phyloP scores from a whole-genome alignment of 2,888 invertebrate species.

The Lottia scabra region DNA sequence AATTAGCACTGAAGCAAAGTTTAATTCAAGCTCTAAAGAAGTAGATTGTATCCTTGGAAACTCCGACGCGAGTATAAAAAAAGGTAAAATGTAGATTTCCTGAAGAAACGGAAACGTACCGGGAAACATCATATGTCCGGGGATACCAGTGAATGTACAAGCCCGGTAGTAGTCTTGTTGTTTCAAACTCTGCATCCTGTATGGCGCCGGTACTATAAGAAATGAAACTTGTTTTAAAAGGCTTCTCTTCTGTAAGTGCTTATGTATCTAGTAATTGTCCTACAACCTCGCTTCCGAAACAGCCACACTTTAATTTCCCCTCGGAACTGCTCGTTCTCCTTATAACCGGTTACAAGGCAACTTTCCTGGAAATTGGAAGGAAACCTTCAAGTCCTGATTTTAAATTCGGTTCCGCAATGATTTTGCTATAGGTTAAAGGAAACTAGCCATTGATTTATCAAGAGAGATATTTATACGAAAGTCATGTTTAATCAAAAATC shows the following conservation, averaged over 20 bases:
- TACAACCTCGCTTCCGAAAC: constrained; percentile 49
- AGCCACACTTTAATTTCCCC: constrained; percentile 54
- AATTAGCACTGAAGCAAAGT: constrained; percentile 4
- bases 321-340: constrained; percentile 48
- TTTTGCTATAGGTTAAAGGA: constrained; percentile 50
- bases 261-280: constrained; percentile 51
- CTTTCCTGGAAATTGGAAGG: constrained; percentile 50
- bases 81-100: neutral
- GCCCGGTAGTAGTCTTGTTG: constrained; percentile 64
- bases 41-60: constrained; percentile 15
- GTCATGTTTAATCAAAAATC: constrained; percentile 36
- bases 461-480: constrained; percentile 49
- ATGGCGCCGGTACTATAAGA: constrained; percentile 4
- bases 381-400: constrained; percentile 56
- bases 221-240: constrained; percentile 22
- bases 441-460: constrained; percentile 56
- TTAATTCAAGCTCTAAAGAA: neutral
- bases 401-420: constrained; percentile 58
- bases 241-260: constrained; percentile 34
- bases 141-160: constrained; percentile 60
- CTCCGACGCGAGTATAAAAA: constrained; percentile 14
- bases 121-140: constrained; percentile 61
- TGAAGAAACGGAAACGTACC: constrained; percentile 40
- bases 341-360: constrained; percentile 46
- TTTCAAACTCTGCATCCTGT: constrained; percentile 60